These are phyloP conservation scores for Pelochelys cantorii DNA, from an alignment of 2,797 vertebrate species.

Conservation along the genomic window DNA sequence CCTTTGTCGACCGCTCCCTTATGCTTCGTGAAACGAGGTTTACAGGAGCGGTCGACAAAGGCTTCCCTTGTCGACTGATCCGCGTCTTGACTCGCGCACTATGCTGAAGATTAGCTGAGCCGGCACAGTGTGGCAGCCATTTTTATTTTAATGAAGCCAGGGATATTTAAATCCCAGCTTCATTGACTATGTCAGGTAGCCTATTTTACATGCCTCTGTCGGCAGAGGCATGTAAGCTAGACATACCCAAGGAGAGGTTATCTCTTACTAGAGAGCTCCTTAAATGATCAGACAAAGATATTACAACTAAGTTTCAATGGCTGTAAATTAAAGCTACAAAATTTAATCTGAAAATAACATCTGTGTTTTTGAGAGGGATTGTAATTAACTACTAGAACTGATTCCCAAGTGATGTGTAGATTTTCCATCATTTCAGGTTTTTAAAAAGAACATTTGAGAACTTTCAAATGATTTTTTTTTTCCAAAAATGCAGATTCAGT, in stretches of 20 bases:
- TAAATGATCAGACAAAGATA: conserved; percentile 1
- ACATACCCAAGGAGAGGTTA: fast-evolving
- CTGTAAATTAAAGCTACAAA: conserved; percentile 31
- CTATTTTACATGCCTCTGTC: no score
- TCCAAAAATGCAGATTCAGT: not conserved
- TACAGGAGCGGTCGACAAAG: no score
- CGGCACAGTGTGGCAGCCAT: no score
- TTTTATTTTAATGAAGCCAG: no score
- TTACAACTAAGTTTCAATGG: conserved; percentile 25
- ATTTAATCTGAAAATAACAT: conserved; percentile 42
- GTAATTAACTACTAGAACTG: conserved; percentile 41
- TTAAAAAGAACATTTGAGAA: conserved; percentile 12
- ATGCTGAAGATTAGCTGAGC: no score
- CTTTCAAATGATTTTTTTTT: not conserved
- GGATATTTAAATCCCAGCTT: no score
- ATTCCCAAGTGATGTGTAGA: conserved; percentile 43
- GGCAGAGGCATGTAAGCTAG: no score
- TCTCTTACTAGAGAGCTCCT: not conserved
- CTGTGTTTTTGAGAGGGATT: conserved; percentile 49
- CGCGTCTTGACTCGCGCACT: no score
- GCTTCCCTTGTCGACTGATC: no score
- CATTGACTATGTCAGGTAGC: no score
- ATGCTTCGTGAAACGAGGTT: no score
- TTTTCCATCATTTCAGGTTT: conserved; percentile 48
- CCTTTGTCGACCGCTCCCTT: no score